A percentile compares a stretch with the other conserved stretches of the same genome.
These are phyloP conservation scores for Parasteatoda tepidariorum DNA, from an alignment of 1,140 invertebrate species.

Conservation along the genomic window DNA sequence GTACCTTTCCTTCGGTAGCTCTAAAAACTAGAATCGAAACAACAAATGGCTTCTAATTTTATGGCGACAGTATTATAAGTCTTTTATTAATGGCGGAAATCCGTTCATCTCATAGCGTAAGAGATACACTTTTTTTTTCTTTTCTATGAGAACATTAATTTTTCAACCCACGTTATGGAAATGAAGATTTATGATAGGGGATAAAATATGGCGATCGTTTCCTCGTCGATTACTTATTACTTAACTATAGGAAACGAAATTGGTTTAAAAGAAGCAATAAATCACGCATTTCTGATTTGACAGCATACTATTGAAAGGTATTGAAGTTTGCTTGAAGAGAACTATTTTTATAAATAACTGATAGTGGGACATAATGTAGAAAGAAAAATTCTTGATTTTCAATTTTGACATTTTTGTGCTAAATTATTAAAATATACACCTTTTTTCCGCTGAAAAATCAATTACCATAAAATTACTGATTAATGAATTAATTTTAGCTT, in stretches of 20 bases:
- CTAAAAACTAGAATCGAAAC: neutral
- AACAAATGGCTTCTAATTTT: constrained; percentile 47
- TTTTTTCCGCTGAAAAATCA: no score
- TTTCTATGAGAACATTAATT: constrained; percentile 44
- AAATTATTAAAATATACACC: no score
- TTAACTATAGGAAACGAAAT: constrained; percentile 58
- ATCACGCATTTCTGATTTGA: constrained; percentile 33
- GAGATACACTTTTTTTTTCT: constrained; percentile 31
- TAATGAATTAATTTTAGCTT: no score
- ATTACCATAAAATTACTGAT: no score
- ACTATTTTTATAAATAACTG: no score
- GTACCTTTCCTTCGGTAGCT: no score
- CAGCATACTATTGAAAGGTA: constrained; percentile 15
- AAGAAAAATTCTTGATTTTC: no score
- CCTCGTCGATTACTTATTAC: constrained; percentile 58
- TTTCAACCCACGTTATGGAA: constrained; percentile 38
- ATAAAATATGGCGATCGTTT: constrained; percentile 51
- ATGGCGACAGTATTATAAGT: constrained; percentile 54
- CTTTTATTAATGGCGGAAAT: constrained; percentile 54
- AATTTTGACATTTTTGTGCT: no score
- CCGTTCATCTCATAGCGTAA: constrained; percentile 40
- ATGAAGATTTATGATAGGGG: constrained; percentile 54
- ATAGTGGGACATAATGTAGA: no score
- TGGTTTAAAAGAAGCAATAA: constrained; percentile 49
- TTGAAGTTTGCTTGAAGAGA: neutral